Percentiles rank a stretch among this genome's conserved stretches.
Evolutionary conservation across 2,113 vertebrate genomes (phyloP).

Genomic region (Epinephelus fuscoguttatus): DNA sequence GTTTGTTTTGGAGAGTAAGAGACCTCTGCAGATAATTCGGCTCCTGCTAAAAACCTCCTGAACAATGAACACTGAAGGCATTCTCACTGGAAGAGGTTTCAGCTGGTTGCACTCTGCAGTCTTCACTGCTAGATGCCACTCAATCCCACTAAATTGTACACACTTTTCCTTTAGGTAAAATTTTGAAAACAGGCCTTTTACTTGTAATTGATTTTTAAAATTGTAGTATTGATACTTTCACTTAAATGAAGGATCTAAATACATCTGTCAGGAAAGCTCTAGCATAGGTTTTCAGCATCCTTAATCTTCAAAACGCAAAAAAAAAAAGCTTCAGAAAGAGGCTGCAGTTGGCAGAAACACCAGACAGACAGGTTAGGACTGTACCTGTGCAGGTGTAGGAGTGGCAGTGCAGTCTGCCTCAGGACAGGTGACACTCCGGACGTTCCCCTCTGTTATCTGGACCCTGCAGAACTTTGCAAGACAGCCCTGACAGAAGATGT

Average conservation of each 20-base stretch:
- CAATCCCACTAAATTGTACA: too few relatives aligned
- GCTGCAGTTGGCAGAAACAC: background rate
- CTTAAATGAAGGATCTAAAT: background rate
- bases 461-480: conserved; percentile 89
- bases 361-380: background rate
- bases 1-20: too few relatives aligned
- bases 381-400: conserved; percentile 91
- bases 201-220: background rate
- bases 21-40: too few relatives aligned
- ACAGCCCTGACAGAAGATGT: conserved; percentile 90
- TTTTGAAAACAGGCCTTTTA: background rate
- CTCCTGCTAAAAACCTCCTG: too few relatives aligned
- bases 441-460: conserved; percentile 90
- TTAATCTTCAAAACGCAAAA: background rate
- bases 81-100: too few relatives aligned
- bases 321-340: too few relatives aligned
- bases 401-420: conserved; percentile 86
- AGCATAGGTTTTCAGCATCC: background rate
- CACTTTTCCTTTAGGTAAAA: too few relatives aligned
- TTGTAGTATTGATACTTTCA: background rate
- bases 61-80: too few relatives aligned
- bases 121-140: too few relatives aligned
- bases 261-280: background rate
- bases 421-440: conserved; percentile 89
- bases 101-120: too few relatives aligned